Conservation (phyloP, 2,888 invertebrate genomes). For the Pterostichus madidus region DNA sequence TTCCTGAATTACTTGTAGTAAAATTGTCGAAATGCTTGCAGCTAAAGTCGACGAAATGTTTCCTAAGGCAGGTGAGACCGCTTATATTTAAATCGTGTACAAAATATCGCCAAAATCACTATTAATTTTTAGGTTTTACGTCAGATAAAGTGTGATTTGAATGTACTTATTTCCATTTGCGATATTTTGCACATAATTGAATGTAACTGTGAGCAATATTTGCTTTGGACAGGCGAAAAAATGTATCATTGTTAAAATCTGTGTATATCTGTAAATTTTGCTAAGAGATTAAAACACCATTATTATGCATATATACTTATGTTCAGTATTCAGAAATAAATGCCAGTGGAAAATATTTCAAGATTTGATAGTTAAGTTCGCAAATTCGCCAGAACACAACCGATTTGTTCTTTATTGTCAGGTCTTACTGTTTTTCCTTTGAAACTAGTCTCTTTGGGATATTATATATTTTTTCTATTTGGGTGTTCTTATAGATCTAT, state of each 20-base stretch:
- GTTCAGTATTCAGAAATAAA: slow-evolving; percentile 65
- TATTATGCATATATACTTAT: slow-evolving; percentile 38
- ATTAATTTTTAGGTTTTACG: too few species aligned
- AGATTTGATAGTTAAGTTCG: too few species aligned
- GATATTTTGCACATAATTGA: slow-evolving; percentile 57
- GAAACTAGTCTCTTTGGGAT: too few species aligned
- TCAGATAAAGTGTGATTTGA: neutral
- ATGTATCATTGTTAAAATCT: slow-evolving; percentile 59
- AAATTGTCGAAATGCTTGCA: slow-evolving; percentile 37
- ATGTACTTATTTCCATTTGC: slow-evolving; percentile 23
- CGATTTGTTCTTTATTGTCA: too few species aligned
- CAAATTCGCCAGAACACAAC: too few species aligned
- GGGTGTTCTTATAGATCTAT: too few species aligned
- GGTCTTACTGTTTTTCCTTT: too few species aligned
- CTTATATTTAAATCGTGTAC: slow-evolving; percentile 35
- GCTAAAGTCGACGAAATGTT: slow-evolving; percentile 22
- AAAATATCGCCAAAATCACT: slow-evolving; percentile 7
- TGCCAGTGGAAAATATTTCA: neutral
- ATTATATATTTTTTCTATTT: too few species aligned
- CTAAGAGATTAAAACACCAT: slow-evolving; percentile 61
- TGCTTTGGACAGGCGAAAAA: slow-evolving; percentile 46
- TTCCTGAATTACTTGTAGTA: neutral
- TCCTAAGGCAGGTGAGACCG: neutral
- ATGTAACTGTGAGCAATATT: slow-evolving; percentile 64
- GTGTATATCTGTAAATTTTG: slow-evolving; percentile 66